Evolutionary conservation across 2,113 vertebrate genomes (phyloP).

Genomic region (Uropsilus gracilis): DNA sequence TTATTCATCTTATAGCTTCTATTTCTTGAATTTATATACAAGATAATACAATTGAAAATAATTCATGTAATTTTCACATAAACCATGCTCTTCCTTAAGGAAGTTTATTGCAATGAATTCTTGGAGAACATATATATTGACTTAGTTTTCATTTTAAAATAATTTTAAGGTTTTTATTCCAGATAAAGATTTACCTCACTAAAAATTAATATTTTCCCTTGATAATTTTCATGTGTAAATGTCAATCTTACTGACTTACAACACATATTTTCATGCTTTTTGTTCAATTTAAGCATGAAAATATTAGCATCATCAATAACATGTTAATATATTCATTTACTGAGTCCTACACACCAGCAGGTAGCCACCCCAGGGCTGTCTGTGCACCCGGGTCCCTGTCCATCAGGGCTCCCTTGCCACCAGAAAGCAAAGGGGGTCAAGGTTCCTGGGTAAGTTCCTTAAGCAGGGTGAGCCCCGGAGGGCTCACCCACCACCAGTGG

Average conservation of each 20-base stretch:
- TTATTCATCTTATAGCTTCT: neutral
- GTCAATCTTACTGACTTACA: neutral
- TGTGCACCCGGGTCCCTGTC: too few relatives aligned
- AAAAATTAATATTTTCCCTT: neutral
- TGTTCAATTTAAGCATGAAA: neutral
- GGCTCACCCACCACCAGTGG: too few relatives aligned
- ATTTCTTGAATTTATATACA: neutral
- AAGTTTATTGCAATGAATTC: neutral
- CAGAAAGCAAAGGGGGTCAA: too few relatives aligned
- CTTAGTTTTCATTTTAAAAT: neutral
- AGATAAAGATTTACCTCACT: neutral
- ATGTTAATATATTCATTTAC: too few relatives aligned
- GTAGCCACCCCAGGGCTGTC: too few relatives aligned
- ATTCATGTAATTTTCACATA: neutral
- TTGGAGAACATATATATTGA: neutral
- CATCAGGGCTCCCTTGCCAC: too few relatives aligned
- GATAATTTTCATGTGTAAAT: neutral
- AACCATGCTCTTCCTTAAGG: neutral
- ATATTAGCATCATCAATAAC: too few relatives aligned
- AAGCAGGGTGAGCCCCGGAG: too few relatives aligned
- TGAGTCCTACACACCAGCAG: too few relatives aligned
- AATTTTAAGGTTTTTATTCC: slow-evolving; percentile 10
- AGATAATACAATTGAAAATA: neutral
- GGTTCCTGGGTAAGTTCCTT: too few relatives aligned
- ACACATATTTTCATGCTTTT: neutral